phyloP scores from a whole-genome alignment of 2,113 vertebrate genomes.

The Myrmophylax atrothorax region DNA sequence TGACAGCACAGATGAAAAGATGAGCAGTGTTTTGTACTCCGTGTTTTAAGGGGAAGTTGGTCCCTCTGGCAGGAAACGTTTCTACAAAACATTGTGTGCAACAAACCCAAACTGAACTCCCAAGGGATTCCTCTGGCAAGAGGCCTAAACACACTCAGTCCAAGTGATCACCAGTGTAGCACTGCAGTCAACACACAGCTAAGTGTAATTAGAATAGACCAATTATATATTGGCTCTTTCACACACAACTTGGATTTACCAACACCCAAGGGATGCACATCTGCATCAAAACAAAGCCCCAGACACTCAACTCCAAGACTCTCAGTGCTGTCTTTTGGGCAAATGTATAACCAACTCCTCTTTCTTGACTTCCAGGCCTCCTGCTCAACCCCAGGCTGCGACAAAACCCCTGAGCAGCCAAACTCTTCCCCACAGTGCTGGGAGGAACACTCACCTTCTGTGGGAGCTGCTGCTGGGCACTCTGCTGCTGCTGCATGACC shows the following conservation, averaged over 20 bases:
- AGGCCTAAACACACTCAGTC: background rate
- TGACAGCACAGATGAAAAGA: background rate
- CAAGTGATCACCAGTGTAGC: rapidly evolving
- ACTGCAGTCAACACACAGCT: background rate
- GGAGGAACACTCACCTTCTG: conserved; percentile 82
- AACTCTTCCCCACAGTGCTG: rapidly evolving
- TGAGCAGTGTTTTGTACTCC: background rate
- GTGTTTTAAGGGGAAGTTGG: background rate
- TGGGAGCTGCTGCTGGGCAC: conserved; percentile 86
- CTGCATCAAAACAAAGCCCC: background rate
- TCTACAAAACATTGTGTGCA: background rate
- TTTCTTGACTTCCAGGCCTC: background rate
- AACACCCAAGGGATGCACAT: background rate
- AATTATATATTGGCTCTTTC: background rate
- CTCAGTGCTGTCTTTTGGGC: background rate
- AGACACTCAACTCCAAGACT: background rate
- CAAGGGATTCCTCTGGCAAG: background rate
- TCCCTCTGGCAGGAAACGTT: background rate
- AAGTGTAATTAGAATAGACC: rapidly evolving
- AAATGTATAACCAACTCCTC: background rate
- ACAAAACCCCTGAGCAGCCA: background rate
- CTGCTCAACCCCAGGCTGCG: background rate
- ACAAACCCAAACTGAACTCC: background rate
- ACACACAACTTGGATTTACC: background rate
- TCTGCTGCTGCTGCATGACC: conserved; percentile 95